phyloP scores from a whole-genome alignment of 1,140 invertebrate genomes.

The silkworm (Bombyx mori) region ASM3026992v2 NC_085125.1:7935001-7935500 shows the following conservation, averaged over 20 bases:
- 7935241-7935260: constrained; percentile 52
- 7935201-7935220: constrained; percentile 42
- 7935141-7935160: constrained; percentile 35
- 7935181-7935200: constrained; percentile 46
- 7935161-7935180: constrained; percentile 39
- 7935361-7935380: constrained; percentile 59
- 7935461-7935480: constrained; percentile 61
- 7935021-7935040: constrained; percentile 51
- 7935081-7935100: constrained; percentile 42
- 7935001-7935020: constrained; percentile 12
- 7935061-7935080: constrained; percentile 24
- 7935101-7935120: constrained; percentile 43
- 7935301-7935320: constrained; percentile 48
- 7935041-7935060: constrained; percentile 46
- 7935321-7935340: constrained; percentile 53
- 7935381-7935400: constrained; percentile 60
- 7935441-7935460: constrained; percentile 57
- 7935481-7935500: constrained; percentile 63
- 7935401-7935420: constrained; percentile 52
- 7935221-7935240: constrained; percentile 35
- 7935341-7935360: constrained; percentile 59
- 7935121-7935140: constrained; percentile 28
- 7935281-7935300: constrained; percentile 42
- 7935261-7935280: constrained; percentile 47
- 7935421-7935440: constrained; percentile 63